Conservation (phyloP, 2,888 invertebrate species). For the Mayetiola destructor region DNA sequence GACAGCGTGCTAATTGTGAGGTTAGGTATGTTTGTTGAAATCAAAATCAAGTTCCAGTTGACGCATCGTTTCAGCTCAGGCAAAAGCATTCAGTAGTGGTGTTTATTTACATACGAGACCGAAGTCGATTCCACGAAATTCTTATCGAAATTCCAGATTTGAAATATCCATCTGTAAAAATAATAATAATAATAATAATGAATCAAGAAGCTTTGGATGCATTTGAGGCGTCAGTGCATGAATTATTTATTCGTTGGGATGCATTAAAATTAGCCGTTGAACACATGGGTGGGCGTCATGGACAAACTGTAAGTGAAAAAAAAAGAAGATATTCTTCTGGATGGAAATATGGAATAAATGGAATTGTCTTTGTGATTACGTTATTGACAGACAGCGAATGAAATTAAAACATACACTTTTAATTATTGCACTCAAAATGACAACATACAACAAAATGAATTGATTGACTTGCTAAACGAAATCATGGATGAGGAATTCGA, state of each 20-base stretch:
- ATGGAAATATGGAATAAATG: not conserved
- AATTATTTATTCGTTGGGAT: conserved; percentile 39
- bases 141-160: too few relatives aligned
- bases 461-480: conserved; percentile 51
- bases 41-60: too few relatives aligned
- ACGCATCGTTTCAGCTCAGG: too few relatives aligned
- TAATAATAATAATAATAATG: too few relatives aligned
- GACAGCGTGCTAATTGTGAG: too few relatives aligned
- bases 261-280: conserved; percentile 55
- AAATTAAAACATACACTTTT: conserved; percentile 48
- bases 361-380: not conserved
- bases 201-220: not conserved
- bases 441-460: conserved; percentile 42
- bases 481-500: conserved; percentile 60
- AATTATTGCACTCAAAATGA: conserved; percentile 46
- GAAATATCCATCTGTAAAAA: too few relatives aligned
- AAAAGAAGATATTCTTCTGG: not conserved
- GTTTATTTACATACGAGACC: too few relatives aligned
- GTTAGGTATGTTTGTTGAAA: too few relatives aligned
- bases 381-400: conserved; percentile 43
- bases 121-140: too few relatives aligned
- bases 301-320: conserved; percentile 42
- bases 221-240: not conserved
- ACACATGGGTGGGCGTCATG: conserved; percentile 57
- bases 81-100: too few relatives aligned